Evolutionary conservation across 2,113 vertebrate species (phyloP), one percentile per base, ranked within the genome.

Genomic region (Apodemus speciosus): DNA sequence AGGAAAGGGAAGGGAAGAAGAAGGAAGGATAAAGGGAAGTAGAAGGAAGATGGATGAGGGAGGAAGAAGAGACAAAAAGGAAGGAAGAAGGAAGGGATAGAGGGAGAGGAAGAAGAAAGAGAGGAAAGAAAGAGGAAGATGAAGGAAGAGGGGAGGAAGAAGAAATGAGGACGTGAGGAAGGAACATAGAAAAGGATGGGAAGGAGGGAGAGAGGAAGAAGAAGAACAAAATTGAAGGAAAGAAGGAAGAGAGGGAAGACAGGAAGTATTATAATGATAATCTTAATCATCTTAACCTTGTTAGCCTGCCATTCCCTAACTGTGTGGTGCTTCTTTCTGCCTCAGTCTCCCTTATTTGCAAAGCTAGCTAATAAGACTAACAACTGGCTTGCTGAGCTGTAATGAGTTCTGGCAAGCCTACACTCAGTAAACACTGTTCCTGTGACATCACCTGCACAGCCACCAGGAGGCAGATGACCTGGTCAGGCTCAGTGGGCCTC

Each of bases 311-410:
- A 27, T 94, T 90, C 89, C 77, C 80, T 83, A 85, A 85, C 62
- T 85, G 40, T 40, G 38, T 49, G 58, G 49, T 9, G 7, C 40
- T 76, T 88, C 11, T 21, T 66, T 53, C n/a, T 77, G 62, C 62
- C 93, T 92, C 38, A 10, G 60, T 96, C 94, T 71, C 76, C 40
- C 84, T 86, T 76, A 20, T 85, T 80, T 94, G 40, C 64, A 40
- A 84, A 86, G 62, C 60, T 68, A 95, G 43, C 76, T 88, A 88
- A 72, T 75, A 40, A 85, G 62, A 62, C 43, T 49, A 75, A 46
- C 72, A 75, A 46, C 72, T 80, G 66, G 73, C 32, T 87, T 35
- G 49, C 51, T 21, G 64, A 38, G 27, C 21, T 72, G 4, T 35
- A 40, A 27, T 51, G 53, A 35, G 64, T 13, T 30, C 38, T 73